phyloP scores from a whole-genome alignment of 1,140 invertebrate genomes.

The Cotesia vestalis region DNA sequence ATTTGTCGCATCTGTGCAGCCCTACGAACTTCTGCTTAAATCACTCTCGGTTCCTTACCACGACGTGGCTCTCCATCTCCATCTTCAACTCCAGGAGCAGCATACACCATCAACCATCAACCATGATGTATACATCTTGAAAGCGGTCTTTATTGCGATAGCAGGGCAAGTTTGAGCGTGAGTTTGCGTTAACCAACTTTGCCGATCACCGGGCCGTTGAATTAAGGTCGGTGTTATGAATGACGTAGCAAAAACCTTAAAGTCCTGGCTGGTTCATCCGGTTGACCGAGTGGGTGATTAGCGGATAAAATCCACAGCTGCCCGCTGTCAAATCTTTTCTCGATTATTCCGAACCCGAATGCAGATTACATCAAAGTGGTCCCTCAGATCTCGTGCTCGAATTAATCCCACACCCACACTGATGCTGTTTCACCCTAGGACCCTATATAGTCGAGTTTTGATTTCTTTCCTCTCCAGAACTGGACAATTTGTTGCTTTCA shows the following conservation, averaged over 20 bases:
- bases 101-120: background rate
- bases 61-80: too few relatives aligned
- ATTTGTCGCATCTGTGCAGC: constrained; percentile 64
- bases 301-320: constrained; percentile 44
- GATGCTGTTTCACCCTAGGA: too few relatives aligned
- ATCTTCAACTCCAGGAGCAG: too few relatives aligned
- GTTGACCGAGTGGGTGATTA: too few relatives aligned
- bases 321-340: constrained; percentile 56
- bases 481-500: too few relatives aligned
- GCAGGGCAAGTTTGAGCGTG: background rate
- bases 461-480: too few relatives aligned
- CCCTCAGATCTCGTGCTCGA: too few relatives aligned
- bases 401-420: too few relatives aligned
- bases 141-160: constrained; percentile 3
- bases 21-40: constrained; percentile 58
- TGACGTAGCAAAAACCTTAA: constrained; percentile 53
- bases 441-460: too few relatives aligned
- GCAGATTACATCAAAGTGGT: too few relatives aligned
- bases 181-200: constrained; percentile 14
- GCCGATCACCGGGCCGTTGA: constrained; percentile 35
- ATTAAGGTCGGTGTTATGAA: constrained; percentile 51
- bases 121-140: too few relatives aligned
- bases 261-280: too few relatives aligned
- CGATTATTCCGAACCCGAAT: constrained; percentile 44
- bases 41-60: constrained; percentile 46